These are phyloP conservation scores for Trypoxylon attenuatum DNA, from an alignment of 2,888 invertebrate species.

Conservation along the genomic window DNA sequence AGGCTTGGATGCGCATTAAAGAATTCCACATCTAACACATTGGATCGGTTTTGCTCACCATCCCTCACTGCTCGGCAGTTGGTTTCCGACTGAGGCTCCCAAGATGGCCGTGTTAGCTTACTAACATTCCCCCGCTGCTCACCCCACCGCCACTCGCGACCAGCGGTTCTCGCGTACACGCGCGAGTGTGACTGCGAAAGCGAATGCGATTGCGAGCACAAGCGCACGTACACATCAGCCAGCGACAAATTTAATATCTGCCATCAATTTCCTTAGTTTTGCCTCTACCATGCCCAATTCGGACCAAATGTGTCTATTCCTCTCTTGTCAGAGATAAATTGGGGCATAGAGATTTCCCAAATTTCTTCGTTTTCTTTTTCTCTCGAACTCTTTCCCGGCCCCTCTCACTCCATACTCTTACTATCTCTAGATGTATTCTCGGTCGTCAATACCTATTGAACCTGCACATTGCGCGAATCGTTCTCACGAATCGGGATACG, in stretches of 20 bases:
- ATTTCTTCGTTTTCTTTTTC: neutral
- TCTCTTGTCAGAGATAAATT: too few species aligned
- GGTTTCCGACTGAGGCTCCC: constrained; percentile 71
- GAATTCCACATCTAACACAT: constrained; percentile 72
- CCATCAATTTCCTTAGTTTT: neutral
- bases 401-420: constrained; percentile 3
- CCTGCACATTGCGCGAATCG: too few species aligned
- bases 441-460: too few species aligned
- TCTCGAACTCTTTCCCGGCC: neutral
- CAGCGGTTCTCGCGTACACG: neutral
- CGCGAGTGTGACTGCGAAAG: too few species aligned
- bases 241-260: constrained; percentile 6
- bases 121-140: constrained; percentile 32
- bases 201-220: too few species aligned
- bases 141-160: neutral
- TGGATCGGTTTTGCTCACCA: constrained; percentile 68
- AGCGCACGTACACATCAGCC: too few species aligned
- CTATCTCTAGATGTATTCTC: constrained; percentile 28
- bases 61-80: constrained; percentile 74
- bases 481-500: too few species aligned
- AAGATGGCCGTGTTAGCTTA: constrained; percentile 50
- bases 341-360: too few species aligned
- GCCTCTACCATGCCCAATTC: too few species aligned
- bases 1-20: constrained; percentile 73
- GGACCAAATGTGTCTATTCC: too few species aligned